Evolutionary conservation across 1,140 invertebrate genomes (phyloP).

Genomic region (Cecropterus lyciades): DNA sequence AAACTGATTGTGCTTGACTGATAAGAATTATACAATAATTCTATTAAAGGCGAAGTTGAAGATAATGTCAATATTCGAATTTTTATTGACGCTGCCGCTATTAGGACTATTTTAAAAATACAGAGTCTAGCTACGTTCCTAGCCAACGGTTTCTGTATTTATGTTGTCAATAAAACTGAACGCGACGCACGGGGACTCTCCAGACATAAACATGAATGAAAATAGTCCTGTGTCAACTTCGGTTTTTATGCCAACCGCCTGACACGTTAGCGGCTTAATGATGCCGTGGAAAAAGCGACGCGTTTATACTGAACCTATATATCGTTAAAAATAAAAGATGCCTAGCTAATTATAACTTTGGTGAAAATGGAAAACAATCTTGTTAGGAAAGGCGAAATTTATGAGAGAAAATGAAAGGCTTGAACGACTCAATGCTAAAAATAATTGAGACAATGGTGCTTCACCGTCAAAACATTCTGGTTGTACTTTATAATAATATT

Average conservation of each 20-base stretch:
- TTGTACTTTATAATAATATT: no score
- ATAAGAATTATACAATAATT: no score
- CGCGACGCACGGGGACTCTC: conserved; percentile 64
- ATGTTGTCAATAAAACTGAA: conserved; percentile 72
- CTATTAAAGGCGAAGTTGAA: no score
- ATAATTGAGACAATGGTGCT: no score
- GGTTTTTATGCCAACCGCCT: conserved; percentile 46
- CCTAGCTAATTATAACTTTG: conserved; percentile 8
- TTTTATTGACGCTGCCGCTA: background rate
- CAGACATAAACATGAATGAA: conserved; percentile 70
- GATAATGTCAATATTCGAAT: background rate
- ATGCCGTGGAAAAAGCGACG: conserved; percentile 16
- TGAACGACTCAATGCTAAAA: no score
- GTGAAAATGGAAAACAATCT: background rate
- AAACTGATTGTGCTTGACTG: no score
- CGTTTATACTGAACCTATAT: conserved; percentile 15
- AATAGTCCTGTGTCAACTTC: conserved; percentile 54
- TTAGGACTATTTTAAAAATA: conserved; percentile 38
- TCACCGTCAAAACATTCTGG: no score
- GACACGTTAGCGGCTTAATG: conserved; percentile 30
- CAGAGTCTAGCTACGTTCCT: conserved; percentile 51
- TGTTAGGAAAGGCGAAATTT: no score
- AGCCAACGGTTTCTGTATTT: conserved; percentile 54
- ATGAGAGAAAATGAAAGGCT: no score
- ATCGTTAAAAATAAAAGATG: conserved; percentile 19